Conservation (phyloP, 2,888 invertebrate species). For the Meteorus cinctellus region DNA sequence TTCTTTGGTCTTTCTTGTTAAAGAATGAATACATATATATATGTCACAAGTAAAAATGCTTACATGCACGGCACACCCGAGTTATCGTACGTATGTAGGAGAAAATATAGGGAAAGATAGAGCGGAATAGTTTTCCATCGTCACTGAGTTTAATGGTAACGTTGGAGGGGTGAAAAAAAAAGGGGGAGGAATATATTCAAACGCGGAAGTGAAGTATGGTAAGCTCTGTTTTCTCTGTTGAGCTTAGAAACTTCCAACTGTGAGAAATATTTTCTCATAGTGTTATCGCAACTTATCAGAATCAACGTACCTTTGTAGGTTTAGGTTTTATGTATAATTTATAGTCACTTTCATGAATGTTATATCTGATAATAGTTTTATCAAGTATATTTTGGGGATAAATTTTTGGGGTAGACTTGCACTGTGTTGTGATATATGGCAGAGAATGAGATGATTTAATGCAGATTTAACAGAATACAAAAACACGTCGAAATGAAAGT, state of each 20-base stretch:
- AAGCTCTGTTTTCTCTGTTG: slow-evolving; percentile 23
- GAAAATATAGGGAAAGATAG: slow-evolving; percentile 12
- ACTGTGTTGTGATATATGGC: too few species aligned
- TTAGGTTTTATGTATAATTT: neutral
- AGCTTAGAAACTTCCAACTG: slow-evolving; percentile 6
- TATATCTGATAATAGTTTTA: neutral
- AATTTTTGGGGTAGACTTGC: too few species aligned
- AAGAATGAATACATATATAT: neutral
- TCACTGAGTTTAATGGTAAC: slow-evolving; percentile 13
- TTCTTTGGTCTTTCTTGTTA: neutral
- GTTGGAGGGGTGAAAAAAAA: neutral
- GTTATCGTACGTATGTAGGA: neutral
- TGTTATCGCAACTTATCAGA: slow-evolving; percentile 8
- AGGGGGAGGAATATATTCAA: slow-evolving; percentile 14
- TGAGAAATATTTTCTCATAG: slow-evolving; percentile 21
- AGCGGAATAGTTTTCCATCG: slow-evolving; percentile 24
- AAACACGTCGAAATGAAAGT: too few species aligned
- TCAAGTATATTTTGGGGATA: neutral
- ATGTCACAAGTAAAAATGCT: neutral
- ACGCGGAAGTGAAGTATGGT: slow-evolving; percentile 25
- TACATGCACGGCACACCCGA: neutral
- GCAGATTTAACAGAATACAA: too few species aligned
- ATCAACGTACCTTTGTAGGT: slow-evolving; percentile 2
- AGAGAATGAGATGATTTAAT: too few species aligned
- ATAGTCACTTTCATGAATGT: neutral